Evolutionary conservation across 2,888 invertebrate genomes (phyloP), one percentile per base, ranked within the genome.

Genomic region (Stenurella melanura): DNA sequence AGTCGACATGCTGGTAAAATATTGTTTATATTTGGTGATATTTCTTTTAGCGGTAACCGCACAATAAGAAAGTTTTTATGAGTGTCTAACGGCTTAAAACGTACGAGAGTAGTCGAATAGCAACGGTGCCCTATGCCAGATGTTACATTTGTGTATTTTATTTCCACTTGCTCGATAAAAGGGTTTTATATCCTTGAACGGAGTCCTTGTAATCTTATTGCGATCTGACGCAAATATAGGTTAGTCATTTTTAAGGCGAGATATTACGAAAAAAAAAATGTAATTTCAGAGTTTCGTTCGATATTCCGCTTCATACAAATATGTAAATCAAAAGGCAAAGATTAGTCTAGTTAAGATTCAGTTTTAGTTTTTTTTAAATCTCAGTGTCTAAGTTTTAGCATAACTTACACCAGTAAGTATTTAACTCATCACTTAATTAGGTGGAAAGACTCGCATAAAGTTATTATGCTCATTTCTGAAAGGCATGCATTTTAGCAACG

Each of bases 81-180:
- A 75, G 74, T 80, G 76, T 77, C 77, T 81, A 82, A 82, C 80
- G 82, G 79, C 80, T 81, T 77, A 61, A 76, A 80, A 81, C 76
- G 81, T 80, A 78, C 73, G 68, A 73, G 74, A 78, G 73, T 68
- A 71, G 73, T 18, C 76, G 79, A 78, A 77, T 67, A 69, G 73
- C 74, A 70, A 60, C 69, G 74, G 78, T 75, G 72, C 79, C 81
- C 79, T 77, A 79, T 79, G 75, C 80, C 80, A 81, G 81, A 81
- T 82, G 82, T 82, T 80, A 80, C 79, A 81, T 80, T 80, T 78
- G 80, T 80, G 80, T 81, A 81, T 81, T 81, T 82, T 82, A 82
- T 81, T 81, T 83, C 79, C 77, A 78, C 76, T 75, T 75, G 80
- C 78, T 79, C 82, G 79, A 81, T 82, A 81, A 83, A 81, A 83